Evolutionary conservation across 1,140 invertebrate genomes (phyloP), one percentile per base, ranked within the genome.

Genomic region (Euura lappo): DNA sequence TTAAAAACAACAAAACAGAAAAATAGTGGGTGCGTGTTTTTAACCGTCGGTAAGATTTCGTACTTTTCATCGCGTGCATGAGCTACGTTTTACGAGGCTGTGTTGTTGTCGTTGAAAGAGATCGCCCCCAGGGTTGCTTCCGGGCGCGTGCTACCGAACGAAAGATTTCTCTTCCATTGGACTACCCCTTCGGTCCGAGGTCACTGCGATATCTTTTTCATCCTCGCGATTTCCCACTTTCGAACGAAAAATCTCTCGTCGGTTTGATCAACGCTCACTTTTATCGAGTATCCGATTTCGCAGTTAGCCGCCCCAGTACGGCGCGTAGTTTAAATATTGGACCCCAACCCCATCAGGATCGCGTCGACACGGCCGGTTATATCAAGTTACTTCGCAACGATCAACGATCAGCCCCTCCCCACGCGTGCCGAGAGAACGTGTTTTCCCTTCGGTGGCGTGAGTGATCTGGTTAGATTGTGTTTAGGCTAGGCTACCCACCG

Each of bases 381-480:
- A 60, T 60, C 51, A n/a, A n/a, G 51, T 60, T 60, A 60, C 51
- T 60, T 28, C 69, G 70, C 68, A 68, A 71, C 70, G 74, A 69
- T 66, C 75, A 74, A 71, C 78, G 78, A 84, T 82, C 78, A 79
- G 78, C 78, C 28, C 28, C 28, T 28, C 28, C 28, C 28, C 28
- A 28, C 78, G 77, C 77, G 74, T 76, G 78, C 65, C 71, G 76
- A n/a, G 75, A 83, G 79, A 78, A 79, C 51, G 51, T 60, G 51
- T 60, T 60, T n/a, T 60, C 51, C 51, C 8, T n/a, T 60, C 10
- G 51, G 8, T 60, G 13, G 51, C 51, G 51, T 60, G 51, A 60
- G 51, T 60, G 51, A 60, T 60, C 51, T 60, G 13, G 51, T 60
- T 60, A 60, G 51, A 60, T 60, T 60, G 51, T n/a, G 51, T 60